Base-by-base conservation (phyloP, 2,797 vertebrate species). In the Pseudopleuronectes americanus region DNA sequence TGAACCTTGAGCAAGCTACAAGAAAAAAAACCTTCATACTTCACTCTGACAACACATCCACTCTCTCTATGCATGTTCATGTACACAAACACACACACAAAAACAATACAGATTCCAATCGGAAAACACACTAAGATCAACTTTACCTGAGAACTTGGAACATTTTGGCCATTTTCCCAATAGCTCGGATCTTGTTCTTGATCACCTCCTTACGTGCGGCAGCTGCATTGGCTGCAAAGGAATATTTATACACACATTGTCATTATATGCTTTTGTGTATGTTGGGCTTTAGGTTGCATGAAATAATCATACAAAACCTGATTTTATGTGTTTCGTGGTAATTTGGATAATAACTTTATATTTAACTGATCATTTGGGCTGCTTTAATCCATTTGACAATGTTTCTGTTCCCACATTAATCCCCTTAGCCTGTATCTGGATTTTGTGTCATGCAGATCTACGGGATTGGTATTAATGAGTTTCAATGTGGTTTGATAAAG, bases 81-180 rank as follows among this genome's bases (percentile, higher is more conserved):
- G 41, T 17, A 56, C 54, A 24, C 38, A 54, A 28, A 65, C 22
- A 53, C 2, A 3, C 54, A 24, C 38, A 54, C 36, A 65, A 6
- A 55, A 47, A 0, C 14, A 5, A 64, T 21, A 26, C 24, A 17
- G n/a, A 33, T 51, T 57, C 6, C 64, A 21, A 52, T 51, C 49
- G 24, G 3, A 48, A 45, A 38, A 60, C 4, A 67, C 2, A 67
- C n/a, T 52, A 62, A 77, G 56, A 57, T 57, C 57, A 66, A 53
- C n/a, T 52, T 24, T 88, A 96, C 95, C 95, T 95, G 90, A 96
- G 94, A 65, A 96, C 95, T 8, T 92, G 92, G 91, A 96, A 96
- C 94, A 96, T 95, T 87, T 94, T 94, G 78, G 95, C 95, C 95
- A 96, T 96, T 74, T 96, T 95, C 52, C 95, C 95, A 6, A 96